Conservation (phyloP, 2,797 vertebrate genomes). For the Sebastes dallii region DNA sequence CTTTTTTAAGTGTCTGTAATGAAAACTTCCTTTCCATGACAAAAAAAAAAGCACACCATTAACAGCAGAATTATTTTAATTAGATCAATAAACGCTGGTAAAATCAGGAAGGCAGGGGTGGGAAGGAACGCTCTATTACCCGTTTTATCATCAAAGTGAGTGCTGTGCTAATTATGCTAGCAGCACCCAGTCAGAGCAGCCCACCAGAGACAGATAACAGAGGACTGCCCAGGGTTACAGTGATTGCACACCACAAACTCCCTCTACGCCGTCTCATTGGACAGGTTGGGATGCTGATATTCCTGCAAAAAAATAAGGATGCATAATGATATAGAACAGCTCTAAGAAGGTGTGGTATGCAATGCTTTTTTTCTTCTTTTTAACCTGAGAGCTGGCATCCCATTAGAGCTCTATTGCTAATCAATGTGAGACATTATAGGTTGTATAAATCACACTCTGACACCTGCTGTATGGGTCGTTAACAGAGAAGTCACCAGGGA, state of each 20-base stretch:
- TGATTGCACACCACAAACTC: slow-evolving; percentile 66
- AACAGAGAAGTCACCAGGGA: slow-evolving; percentile 72
- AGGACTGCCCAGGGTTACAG: slow-evolving; percentile 74
- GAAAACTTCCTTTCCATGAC: slow-evolving; percentile 40
- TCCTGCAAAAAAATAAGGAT: slow-evolving; percentile 41
- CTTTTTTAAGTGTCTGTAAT: slow-evolving; percentile 49
- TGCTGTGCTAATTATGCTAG: slow-evolving; percentile 85
- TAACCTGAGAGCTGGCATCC: slow-evolving; percentile 64
- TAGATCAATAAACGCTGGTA: slow-evolving; percentile 76
- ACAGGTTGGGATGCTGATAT: slow-evolving; percentile 53
- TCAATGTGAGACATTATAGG: slow-evolving; percentile 81
- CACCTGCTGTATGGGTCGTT: slow-evolving; percentile 78
- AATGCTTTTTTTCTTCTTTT: slow-evolving; percentile 23
- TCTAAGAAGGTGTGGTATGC: slow-evolving; percentile 28
- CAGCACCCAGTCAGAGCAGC: slow-evolving; percentile 82
- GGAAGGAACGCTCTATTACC: slow-evolving; percentile 65
- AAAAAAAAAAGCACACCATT: slow-evolving; percentile 47
- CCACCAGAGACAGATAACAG: slow-evolving; percentile 79
- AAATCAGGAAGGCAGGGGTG: slow-evolving; percentile 72
- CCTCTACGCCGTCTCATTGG: slow-evolving; percentile 48
- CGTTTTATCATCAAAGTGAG: slow-evolving; percentile 83
- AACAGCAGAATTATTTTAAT: slow-evolving; percentile 72
- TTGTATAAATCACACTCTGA: slow-evolving; percentile 81
- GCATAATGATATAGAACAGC: slow-evolving; percentile 40
- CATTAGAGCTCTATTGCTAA: slow-evolving; percentile 80